Evolutionary conservation across 1,140 invertebrate species (phyloP), one percentile per base, ranked within the genome.

Genomic region (Listronotus oregonensis): DNA sequence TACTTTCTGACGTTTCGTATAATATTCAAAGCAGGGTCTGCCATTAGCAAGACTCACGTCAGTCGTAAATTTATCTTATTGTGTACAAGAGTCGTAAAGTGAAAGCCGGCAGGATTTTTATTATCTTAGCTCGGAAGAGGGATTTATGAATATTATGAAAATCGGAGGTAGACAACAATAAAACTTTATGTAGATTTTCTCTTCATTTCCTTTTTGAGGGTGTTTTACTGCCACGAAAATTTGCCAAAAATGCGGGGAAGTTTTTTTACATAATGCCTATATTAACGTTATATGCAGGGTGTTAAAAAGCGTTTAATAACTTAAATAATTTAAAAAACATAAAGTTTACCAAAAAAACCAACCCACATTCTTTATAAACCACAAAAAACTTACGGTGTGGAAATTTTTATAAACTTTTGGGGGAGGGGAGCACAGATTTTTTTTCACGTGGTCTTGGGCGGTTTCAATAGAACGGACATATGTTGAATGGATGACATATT

Each of bases 131-230:
- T 14, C 11, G 34, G 34, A 52, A 52, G 6, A 52, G 32, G 50
- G 34, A 52, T 52, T 52, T 52, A 52, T 34, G 50, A 52, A 34
- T 27, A 52, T 52, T 52, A 52, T 52, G 50, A 52, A 52, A 52
- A 52, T 52, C 50, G 31, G 50, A 52, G 50, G 50, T 52, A 52
- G 50, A 39, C 50, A 52, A 52, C 50, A 34, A 52, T 52, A n/a
- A 37, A 52, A 1, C 37, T n/a, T 52, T 52, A 52, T 52, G 50
- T 32, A 39, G 31, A 34, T 14, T 52, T n/a, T 12, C 31, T 34
- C 31, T 39, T 52, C 50, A 37, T 37, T 37, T 27, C 50, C 50
- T 34, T 52, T 52, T 37, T 17, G 7, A 14, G 12, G 34, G 7
- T 52, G 50, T 39, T 52, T 52, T 52, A 52, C 50, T 52, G 50